Evolutionary conservation across 2,113 vertebrate genomes (phyloP).

Genomic region (Phalacrocorax brasilianus): DNA sequence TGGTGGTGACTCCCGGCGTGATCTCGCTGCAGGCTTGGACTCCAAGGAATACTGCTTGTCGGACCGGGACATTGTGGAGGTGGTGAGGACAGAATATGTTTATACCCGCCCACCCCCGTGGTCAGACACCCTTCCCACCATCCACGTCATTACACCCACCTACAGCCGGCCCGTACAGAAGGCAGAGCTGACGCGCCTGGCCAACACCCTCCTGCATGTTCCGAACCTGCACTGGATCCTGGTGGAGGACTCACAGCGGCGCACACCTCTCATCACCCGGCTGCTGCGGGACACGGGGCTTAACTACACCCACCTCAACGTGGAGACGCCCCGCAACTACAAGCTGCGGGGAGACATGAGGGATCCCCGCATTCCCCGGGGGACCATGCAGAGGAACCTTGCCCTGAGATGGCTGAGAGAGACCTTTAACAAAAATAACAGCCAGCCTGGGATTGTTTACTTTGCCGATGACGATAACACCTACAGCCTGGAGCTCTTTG

Average conservation of each 20-base stretch:
- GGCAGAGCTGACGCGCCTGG: conserved; percentile 92
- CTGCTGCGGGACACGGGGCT: conserved; percentile 92
- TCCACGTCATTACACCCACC: conserved; percentile 96
- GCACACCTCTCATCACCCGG: conserved; percentile 86
- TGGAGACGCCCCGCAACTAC: conserved; percentile 97
- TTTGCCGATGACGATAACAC: conserved; percentile 97
- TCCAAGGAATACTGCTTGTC: conserved; percentile 96
- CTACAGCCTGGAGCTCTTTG: conserved; percentile 98
- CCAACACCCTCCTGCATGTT: conserved; percentile 95
- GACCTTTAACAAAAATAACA: conserved; percentile 90
- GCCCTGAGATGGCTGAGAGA: conserved; percentile 95
- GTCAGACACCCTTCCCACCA: conserved; percentile 95
- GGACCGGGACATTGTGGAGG: conserved; percentile 97
- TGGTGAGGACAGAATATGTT: conserved; percentile 98
- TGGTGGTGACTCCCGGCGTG: conserved; percentile 83
- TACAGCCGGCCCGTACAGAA: conserved; percentile 97
- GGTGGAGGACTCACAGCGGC: conserved; percentile 93
- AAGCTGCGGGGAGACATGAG: conserved; percentile 91
- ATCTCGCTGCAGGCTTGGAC: conserved; percentile 81
- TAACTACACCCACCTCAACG: conserved; percentile 98
- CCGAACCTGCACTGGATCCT: conserved; percentile 99
- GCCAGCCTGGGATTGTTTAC: conserved; percentile 92
- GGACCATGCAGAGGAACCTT: conserved; percentile 98
- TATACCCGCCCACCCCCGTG: conserved; percentile 95
- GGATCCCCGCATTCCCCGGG: conserved; percentile 92